Conservation (phyloP, 2,797 vertebrate genomes). For the Sarcoramphus papa region DNA sequence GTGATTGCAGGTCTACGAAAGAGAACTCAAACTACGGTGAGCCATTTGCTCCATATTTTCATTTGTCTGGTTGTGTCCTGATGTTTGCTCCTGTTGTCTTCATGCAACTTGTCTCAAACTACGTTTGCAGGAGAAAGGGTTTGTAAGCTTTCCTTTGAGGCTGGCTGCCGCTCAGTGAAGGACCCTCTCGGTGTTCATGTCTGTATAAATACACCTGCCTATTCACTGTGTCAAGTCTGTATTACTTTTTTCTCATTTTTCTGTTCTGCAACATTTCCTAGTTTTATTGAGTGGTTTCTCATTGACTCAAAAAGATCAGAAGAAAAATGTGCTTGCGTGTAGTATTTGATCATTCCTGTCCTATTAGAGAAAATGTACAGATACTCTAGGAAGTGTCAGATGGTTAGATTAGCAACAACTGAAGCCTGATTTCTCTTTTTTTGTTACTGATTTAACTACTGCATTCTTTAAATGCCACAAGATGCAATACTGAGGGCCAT, state of each 20-base stretch:
- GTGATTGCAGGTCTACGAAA: background rate
- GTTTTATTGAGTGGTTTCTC: background rate
- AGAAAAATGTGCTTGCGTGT: background rate
- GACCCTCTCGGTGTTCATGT: rapidly evolving
- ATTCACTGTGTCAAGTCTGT: background rate
- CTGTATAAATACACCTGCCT: background rate
- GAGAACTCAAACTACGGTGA: background rate
- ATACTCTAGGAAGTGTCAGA: background rate
- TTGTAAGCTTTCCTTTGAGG: background rate
- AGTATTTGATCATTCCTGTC: background rate
- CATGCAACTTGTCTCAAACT: background rate
- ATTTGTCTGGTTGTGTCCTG: background rate
- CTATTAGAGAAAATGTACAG: background rate
- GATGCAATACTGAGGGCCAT: background rate
- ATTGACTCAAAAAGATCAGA: background rate
- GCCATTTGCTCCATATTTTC: background rate
- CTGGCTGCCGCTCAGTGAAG: background rate
- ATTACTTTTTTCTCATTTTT: background rate
- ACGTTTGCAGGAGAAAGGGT: background rate
- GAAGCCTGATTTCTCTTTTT: background rate
- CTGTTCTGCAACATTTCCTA: background rate
- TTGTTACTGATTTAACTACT: background rate
- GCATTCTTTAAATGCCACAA: background rate
- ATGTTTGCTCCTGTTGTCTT: background rate
- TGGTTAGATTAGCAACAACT: background rate